Evolutionary conservation across 1,140 invertebrate genomes (phyloP), one percentile per base, ranked within the genome.

Genomic region (Pemphigus obesinymphae): DNA sequence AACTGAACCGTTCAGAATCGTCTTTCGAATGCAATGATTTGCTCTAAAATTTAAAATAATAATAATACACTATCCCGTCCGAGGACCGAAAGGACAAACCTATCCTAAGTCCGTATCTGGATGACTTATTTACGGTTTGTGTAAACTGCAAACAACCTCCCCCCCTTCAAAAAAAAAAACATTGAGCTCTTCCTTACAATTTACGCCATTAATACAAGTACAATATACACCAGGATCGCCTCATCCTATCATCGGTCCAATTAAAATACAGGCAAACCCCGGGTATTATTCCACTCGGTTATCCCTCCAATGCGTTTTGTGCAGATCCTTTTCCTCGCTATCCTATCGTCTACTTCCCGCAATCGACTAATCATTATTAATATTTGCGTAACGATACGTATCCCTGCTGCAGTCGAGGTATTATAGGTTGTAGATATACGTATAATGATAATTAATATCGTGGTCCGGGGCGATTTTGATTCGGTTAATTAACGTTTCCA

Each of bases 401-500:
- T 17, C 40, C 37, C 37, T n/a, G n/a, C n/a, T n/a, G n/a, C n/a
- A n/a, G 17, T 8, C 37, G 8, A 3, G 66, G 17, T 20, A 29
- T 31, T 20, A 29, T 31, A 61, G 4, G 1, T 2, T 61, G 58
- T 61, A 20, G 15, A 61, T 31, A 15, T 20, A 29, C 26, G n/a
- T 66, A 66, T 37, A 37, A 43, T 70, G 23, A 43, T 43, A 17
- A 29, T 29, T 26, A 26, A 70, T 70, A 70, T 43, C 66, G 66
- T 43, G n/a, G 37, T 43, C 20, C 13, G 40, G 68, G 68, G 23
- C 68, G 23, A 45, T 26, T 45, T 70, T 70, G 68, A 45, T 70
- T 70, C 37, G 68, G 68, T 70, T 70, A 70, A 70, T 70, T 70
- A 70, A 70, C 68, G 68, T 70, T 70, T 45, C 68, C 68, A 43